phyloP scores from a whole-genome alignment of 2,113 vertebrate genomes.

The Leptobrachium ailaonicum region DNA sequence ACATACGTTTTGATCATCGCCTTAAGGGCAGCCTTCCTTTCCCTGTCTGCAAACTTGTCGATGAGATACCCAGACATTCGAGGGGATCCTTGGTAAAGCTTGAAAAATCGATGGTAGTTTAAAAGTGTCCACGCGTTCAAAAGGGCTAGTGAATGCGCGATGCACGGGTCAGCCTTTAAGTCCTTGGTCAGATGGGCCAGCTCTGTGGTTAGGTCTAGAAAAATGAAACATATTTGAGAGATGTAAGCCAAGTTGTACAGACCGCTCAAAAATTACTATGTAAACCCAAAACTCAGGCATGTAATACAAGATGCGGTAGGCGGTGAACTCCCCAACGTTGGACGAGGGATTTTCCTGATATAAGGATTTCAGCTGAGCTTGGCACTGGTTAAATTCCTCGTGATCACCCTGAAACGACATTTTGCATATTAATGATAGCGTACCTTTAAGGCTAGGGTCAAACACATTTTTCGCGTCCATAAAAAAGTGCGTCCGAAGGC shows the following conservation, averaged over 20 bases:
- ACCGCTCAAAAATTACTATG: too few relatives aligned
- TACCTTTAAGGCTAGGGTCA: too few relatives aligned
- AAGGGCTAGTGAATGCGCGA: constrained; percentile 80
- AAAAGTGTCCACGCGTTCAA: constrained; percentile 85
- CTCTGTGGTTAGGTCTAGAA: constrained; percentile 84
- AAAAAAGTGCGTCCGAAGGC: too few relatives aligned
- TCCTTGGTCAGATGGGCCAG: constrained; percentile 81
- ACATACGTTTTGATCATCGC: constrained; percentile 93
- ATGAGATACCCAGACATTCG: constrained; percentile 91
- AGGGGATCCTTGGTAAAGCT: constrained; percentile 78
- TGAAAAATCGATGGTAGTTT: constrained; percentile 88
- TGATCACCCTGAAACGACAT: constrained; percentile 87
- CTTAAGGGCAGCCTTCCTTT: constrained; percentile 82
- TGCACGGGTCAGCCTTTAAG: constrained; percentile 77
- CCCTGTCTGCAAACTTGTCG: constrained; percentile 90
- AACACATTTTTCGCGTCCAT: too few relatives aligned
- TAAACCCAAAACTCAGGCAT: too few relatives aligned
- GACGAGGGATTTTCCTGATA: constrained; percentile 81
- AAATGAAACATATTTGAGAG: too few relatives aligned
- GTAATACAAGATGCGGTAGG: constrained; percentile 87
- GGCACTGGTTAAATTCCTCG: constrained; percentile 92
- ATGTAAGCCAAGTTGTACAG: too few relatives aligned
- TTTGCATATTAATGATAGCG: too few relatives aligned
- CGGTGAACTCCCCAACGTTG: constrained; percentile 88
- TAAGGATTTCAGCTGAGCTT: constrained; percentile 87